Evolutionary conservation across 2,888 invertebrate genomes (phyloP).

Genomic region (Digitonthophagus gazella): DNA sequence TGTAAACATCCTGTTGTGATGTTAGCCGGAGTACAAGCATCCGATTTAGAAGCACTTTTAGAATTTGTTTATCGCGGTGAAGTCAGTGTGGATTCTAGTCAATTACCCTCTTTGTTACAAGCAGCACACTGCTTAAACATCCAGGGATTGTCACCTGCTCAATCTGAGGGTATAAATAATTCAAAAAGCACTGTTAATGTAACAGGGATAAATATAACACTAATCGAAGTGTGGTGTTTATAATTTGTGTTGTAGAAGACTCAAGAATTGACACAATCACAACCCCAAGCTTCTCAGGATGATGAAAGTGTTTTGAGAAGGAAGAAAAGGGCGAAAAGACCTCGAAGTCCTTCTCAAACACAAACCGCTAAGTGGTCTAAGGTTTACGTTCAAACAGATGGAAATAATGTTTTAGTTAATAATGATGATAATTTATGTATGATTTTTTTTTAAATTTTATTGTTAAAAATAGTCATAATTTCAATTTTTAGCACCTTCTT

Average conservation of each 20-base stretch:
- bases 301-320: conserved; percentile 46
- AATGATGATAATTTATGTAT: conserved; percentile 4
- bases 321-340: conserved; percentile 38
- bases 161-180: conserved; percentile 14
- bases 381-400: conserved; percentile 44
- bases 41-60: conserved; percentile 60
- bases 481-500: conserved; percentile 19
- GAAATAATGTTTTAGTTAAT: conserved; percentile 27
- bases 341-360: conserved; percentile 47
- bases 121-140: conserved; percentile 63
- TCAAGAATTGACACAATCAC: conserved; percentile 20
- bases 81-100: conserved; percentile 62
- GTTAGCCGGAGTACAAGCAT: conserved; percentile 62
- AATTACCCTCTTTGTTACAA: conserved; percentile 60
- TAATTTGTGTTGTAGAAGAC: conserved; percentile 22
- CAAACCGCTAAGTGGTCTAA: conserved; percentile 45
- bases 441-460: neutral
- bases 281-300: conserved; percentile 34
- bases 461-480: too few species aligned
- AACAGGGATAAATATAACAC: neutral
- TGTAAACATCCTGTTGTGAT: conserved; percentile 66
- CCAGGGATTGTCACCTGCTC: conserved; percentile 57
- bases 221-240: neutral
- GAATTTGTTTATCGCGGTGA: conserved; percentile 65
- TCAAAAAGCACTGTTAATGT: conserved; percentile 10